phyloP scores from a whole-genome alignment of 2,888 invertebrate species.

The Alcis repandata region DNA sequence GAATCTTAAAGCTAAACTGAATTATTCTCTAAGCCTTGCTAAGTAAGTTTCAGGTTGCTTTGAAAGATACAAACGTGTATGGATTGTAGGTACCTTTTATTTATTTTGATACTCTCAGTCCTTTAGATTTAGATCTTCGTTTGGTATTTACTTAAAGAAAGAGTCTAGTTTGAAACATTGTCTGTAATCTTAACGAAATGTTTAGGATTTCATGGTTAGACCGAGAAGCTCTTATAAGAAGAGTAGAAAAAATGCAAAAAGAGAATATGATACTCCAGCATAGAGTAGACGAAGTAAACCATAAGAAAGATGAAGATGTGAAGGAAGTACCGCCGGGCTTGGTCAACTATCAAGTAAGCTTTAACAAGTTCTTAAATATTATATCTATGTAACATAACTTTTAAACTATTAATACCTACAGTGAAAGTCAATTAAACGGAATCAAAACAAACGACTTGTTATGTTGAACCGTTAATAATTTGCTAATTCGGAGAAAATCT shows the following conservation, averaged over 20 bases:
- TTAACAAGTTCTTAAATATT: neutral
- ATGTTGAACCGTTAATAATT: neutral
- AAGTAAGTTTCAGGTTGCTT: conserved; percentile 59
- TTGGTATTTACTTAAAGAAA: too few relatives aligned
- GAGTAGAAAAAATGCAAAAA: conserved; percentile 70
- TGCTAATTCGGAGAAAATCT: neutral
- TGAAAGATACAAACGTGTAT: too few relatives aligned
- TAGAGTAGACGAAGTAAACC: conserved; percentile 63
- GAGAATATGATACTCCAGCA: conserved; percentile 68
- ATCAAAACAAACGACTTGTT: too few relatives aligned
- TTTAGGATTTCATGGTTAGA: conserved; percentile 77
- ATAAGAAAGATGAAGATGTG: conserved; percentile 55
- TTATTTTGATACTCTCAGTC: too few relatives aligned
- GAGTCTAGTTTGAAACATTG: too few relatives aligned
- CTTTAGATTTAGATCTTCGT: too few relatives aligned
- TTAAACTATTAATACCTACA: neutral
- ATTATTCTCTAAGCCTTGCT: conserved; percentile 65
- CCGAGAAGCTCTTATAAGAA: conserved; percentile 69
- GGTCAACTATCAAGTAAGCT: conserved; percentile 57
- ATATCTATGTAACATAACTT: neutral
- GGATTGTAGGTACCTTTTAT: too few relatives aligned
- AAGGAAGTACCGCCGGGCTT: conserved; percentile 38
- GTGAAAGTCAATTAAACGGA: neutral
- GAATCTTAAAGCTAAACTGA: conserved; percentile 72
- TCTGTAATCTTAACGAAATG: neutral